phyloP scores from a whole-genome alignment of 2,113 vertebrate species.

The Deroptyus accipitrinus region DNA sequence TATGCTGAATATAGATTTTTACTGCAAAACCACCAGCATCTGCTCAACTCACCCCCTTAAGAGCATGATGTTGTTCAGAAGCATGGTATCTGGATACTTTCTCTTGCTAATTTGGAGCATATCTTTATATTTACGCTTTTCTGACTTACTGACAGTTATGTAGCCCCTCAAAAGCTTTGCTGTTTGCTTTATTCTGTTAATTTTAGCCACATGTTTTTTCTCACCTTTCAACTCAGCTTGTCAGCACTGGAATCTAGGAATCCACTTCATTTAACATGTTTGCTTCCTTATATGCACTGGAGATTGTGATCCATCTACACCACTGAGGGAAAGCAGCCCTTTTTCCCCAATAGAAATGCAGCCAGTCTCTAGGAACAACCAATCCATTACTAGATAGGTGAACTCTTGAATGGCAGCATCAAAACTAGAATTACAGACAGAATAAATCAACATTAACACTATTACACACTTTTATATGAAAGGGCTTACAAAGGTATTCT shows the following conservation, averaged over 20 bases:
- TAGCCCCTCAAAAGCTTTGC: background rate
- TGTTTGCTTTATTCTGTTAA: slow-evolving; percentile 9
- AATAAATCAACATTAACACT: background rate
- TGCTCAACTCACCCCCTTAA: background rate
- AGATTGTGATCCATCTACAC: background rate
- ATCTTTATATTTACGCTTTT: background rate
- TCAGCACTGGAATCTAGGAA: slow-evolving; percentile 5
- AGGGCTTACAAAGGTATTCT: background rate
- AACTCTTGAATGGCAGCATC: background rate
- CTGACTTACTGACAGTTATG: background rate
- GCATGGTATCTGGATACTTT: background rate
- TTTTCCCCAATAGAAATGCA: background rate
- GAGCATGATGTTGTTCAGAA: background rate
- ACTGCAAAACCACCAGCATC: background rate
- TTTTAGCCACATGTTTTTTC: background rate
- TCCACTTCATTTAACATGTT: background rate
- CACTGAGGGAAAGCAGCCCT: background rate
- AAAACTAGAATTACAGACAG: background rate
- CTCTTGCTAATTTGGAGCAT: background rate
- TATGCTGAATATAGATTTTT: background rate
- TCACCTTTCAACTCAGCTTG: slow-evolving; percentile 20
- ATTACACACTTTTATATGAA: background rate
- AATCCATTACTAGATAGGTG: background rate
- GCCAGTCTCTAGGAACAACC: background rate
- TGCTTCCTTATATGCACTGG: background rate